phyloP scores from a whole-genome alignment of 2,888 invertebrate genomes.

The Nomada lathburiana region DNA sequence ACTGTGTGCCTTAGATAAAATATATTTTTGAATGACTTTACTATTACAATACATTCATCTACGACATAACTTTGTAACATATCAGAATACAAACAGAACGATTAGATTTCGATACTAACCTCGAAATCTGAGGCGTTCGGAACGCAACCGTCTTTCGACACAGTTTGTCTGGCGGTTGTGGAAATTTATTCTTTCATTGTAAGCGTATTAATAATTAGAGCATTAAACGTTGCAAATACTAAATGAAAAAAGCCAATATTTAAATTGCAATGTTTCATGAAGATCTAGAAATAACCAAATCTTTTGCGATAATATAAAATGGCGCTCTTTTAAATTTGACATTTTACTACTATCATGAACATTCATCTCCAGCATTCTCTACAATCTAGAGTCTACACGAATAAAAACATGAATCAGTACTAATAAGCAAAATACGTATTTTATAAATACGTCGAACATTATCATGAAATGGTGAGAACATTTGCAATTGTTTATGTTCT shows the following conservation, averaged over 20 bases:
- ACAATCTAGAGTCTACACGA: background rate
- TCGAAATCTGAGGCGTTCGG: conserved; percentile 24
- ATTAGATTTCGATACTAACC: conserved; percentile 42
- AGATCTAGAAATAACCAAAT: conserved; percentile 53
- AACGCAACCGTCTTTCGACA: conserved; percentile 2
- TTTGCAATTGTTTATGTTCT: background rate
- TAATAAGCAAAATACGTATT: background rate
- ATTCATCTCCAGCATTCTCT: background rate
- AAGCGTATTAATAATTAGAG: conserved; percentile 8
- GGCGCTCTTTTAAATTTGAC: conserved; percentile 60
- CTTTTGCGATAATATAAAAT: conserved; percentile 56
- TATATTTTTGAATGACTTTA: background rate
- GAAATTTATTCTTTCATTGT: conserved; percentile 33
- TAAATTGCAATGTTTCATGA: conserved; percentile 34
- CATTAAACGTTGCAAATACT: background rate
- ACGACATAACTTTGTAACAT: background rate
- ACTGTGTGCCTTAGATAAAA: background rate
- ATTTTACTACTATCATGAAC: conserved; percentile 30
- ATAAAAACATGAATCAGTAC: background rate
- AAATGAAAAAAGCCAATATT: conserved; percentile 15
- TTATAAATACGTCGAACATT: background rate
- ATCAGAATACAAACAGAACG: conserved; percentile 31
- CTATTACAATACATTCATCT: background rate
- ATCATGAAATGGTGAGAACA: background rate
- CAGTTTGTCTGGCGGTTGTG: background rate